These are phyloP conservation scores for Premnoplex brunnescens DNA, from an alignment of 2,797 vertebrate species.

Conservation along the genomic window DNA sequence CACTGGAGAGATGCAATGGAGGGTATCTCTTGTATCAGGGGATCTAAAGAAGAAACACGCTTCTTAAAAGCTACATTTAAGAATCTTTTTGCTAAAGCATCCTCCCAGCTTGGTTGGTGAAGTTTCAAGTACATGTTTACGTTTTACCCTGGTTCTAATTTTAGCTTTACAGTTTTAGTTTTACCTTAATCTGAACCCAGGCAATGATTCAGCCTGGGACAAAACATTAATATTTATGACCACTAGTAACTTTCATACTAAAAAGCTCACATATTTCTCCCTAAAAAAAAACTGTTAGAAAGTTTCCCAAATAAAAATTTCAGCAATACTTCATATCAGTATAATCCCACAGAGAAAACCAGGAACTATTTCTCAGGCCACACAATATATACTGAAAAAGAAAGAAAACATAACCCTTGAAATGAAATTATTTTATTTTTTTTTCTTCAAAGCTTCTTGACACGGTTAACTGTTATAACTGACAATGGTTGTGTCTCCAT, in stretches of 20 bases:
- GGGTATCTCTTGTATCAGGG: not conserved
- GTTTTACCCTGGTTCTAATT: not conserved
- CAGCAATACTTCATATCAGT: not conserved
- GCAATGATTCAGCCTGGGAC: not conserved
- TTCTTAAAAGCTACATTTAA: not conserved
- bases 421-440: not conserved
- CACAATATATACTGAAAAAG: not conserved
- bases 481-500: not conserved
- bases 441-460: not conserved
- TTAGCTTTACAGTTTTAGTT: not conserved
- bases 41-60: not conserved
- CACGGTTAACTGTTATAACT: not conserved
- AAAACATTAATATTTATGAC: not conserved
- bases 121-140: not conserved
- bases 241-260: not conserved
- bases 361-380: not conserved
- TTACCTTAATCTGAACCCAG: not conserved
- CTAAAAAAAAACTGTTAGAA: not conserved
- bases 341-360: not conserved
- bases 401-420: not conserved
- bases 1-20: not conserved
- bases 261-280: not conserved
- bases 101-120: not conserved
- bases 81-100: not conserved
- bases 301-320: not conserved